A percentile compares a stretch with the other conserved stretches of the same genome.
Conservation (phyloP, 2,888 invertebrate species). For the Tigriopus californicus region DNA sequence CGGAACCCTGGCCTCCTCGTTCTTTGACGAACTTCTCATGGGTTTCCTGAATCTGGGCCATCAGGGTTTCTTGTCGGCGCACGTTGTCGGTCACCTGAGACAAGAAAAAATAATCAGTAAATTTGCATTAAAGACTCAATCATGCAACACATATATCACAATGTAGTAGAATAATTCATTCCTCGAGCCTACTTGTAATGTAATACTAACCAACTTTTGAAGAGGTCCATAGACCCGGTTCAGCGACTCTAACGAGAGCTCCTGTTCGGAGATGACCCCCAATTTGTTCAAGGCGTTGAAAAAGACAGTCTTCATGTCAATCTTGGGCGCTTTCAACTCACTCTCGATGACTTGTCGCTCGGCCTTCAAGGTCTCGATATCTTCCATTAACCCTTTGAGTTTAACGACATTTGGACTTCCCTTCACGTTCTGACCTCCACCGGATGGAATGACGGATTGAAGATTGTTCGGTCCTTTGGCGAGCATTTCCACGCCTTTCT, state of each 20-base stretch:
- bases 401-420: constrained; percentile 33
- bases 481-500: constrained; percentile 58
- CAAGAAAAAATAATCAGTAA: neutral
- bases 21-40: constrained; percentile 20
- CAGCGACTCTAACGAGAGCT: constrained; percentile 47
- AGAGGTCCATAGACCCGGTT: constrained; percentile 55
- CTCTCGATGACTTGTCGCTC: constrained; percentile 76
- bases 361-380: constrained; percentile 35
- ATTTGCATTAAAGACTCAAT: no score
- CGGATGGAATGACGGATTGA: constrained; percentile 47
- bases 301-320: constrained; percentile 65
- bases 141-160: no score
- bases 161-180: neutral
- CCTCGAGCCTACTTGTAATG: neutral
- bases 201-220: constrained; percentile 32
- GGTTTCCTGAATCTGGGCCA: constrained; percentile 41
- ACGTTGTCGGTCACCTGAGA: constrained; percentile 45
- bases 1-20: constrained; percentile 32
- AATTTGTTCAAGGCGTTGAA: constrained; percentile 51
- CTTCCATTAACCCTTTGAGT: constrained; percentile 57
- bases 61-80: constrained; percentile 46
- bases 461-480: constrained; percentile 50
- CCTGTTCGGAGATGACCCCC: constrained; percentile 57
- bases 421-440: constrained; percentile 21
- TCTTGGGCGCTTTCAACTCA: constrained; percentile 55